Conservation (phyloP, 2,797 vertebrate genomes). For the Acipenser ruthenus region DNA sequence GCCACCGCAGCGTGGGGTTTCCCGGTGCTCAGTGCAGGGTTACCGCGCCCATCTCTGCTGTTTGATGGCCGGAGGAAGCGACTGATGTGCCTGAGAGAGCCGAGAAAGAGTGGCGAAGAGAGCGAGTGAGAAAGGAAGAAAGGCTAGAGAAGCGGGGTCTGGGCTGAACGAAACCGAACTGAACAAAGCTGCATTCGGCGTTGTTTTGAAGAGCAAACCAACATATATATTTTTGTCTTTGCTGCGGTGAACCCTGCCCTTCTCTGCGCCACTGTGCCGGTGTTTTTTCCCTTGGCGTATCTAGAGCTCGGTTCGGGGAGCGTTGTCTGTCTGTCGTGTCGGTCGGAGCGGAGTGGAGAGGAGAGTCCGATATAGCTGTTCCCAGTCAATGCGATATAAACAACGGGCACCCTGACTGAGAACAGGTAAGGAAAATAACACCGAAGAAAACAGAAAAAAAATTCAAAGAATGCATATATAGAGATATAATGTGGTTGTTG, state of each 20-base stretch:
- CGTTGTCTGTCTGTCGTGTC: constrained; percentile 51
- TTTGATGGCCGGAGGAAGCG: constrained; percentile 70
- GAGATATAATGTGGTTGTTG: too few relatives aligned
- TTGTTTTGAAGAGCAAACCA: too few relatives aligned
- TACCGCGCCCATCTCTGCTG: constrained; percentile 78
- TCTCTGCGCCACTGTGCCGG: constrained; percentile 40
- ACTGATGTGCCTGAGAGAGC: constrained; percentile 56
- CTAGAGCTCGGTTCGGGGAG: constrained; percentile 68
- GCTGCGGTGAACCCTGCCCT: constrained; percentile 43
- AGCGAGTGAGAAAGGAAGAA: constrained; percentile 41
- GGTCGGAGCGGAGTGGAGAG: constrained; percentile 52
- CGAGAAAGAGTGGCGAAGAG: constrained; percentile 47
- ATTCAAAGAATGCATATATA: not conserved
- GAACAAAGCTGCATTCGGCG: not conserved
- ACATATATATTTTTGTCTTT: constrained; percentile 13
- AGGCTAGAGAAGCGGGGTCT: constrained; percentile 36
- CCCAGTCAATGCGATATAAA: constrained; percentile 67
- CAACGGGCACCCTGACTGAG: constrained; percentile 58
- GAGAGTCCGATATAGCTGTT: constrained; percentile 36
- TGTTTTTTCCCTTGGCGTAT: constrained; percentile 57
- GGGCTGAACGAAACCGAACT: constrained; percentile 14
- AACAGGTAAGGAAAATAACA: constrained; percentile 50
- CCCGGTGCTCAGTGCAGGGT: constrained; percentile 69
- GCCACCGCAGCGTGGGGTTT: constrained; percentile 69
- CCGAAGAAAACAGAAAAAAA: constrained; percentile 1